phyloP scores from a whole-genome alignment of 2,888 invertebrate genomes.

The Drosophila anceps region DNA sequence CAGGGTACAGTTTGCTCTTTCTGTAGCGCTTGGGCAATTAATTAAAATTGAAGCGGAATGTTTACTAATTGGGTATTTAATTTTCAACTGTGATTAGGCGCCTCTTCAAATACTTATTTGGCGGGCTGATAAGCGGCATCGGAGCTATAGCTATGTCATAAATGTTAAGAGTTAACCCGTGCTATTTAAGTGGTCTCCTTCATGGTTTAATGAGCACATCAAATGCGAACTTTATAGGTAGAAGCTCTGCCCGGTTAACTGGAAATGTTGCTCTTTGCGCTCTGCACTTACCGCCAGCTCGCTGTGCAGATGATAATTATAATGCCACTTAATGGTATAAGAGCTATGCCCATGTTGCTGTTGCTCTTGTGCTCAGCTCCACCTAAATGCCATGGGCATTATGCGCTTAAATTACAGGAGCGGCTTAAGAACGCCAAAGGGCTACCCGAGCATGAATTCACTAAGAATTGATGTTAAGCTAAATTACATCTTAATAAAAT shows the following conservation, averaged over 20 bases:
- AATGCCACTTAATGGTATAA: constrained; percentile 71
- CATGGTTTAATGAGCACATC: constrained; percentile 71
- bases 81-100: constrained; percentile 53
- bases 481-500: background rate
- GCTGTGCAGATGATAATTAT: constrained; percentile 71
- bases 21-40: constrained; percentile 49
- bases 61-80: constrained; percentile 62
- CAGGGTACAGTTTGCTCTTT: background rate
- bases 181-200: constrained; percentile 54
- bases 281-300: constrained; percentile 17
- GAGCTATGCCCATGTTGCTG: constrained; percentile 32
- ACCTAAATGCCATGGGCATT: constrained; percentile 28
- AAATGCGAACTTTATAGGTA: constrained; percentile 64
- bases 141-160: constrained; percentile 31
- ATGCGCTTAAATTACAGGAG: constrained; percentile 35
- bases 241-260: constrained; percentile 22
- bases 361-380: constrained; percentile 10
- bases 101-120: constrained; percentile 22
- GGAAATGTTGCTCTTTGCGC: constrained; percentile 22
- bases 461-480: no score
- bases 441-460: background rate
- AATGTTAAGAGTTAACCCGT: constrained; percentile 47
- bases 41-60: constrained; percentile 65
- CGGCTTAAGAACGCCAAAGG: constrained; percentile 7
- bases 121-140: constrained; percentile 46